Percentiles rank a stretch among this genome's conserved stretches.
These are phyloP conservation scores for Cheilosia pagana DNA, from an alignment of 2,888 invertebrate genomes.

Conservation along the genomic window DNA sequence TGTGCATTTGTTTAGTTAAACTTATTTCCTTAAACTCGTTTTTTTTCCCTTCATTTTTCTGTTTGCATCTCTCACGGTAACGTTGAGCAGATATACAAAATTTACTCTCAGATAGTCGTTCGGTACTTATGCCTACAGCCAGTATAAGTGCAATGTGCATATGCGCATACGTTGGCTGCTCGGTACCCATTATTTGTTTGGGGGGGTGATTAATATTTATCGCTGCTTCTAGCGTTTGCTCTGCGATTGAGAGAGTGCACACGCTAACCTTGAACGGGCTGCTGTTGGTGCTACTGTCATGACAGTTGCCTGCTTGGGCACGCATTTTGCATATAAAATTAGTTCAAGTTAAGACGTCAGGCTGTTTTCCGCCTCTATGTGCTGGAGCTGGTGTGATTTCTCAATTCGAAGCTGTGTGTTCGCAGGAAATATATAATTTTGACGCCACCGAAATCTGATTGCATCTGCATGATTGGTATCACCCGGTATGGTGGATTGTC, in stretches of 20 bases:
- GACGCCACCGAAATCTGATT: conserved; percentile 73
- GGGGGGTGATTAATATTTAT: conserved; percentile 70
- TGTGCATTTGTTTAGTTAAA: conserved; percentile 60
- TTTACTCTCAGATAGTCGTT: conserved; percentile 4
- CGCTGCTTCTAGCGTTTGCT: conserved; percentile 68
- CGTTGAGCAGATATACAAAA: conserved; percentile 45
- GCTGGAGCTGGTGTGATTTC: conserved; percentile 28
- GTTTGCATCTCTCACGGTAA: conserved; percentile 45
- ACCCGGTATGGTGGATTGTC: conserved; percentile 51
- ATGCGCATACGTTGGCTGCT: conserved; percentile 51
- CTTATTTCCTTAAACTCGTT: conserved; percentile 50
- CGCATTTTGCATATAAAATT: conserved; percentile 74
- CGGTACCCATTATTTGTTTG: conserved; percentile 46
- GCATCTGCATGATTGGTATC: conserved; percentile 63
- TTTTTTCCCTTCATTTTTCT: conserved; percentile 2
- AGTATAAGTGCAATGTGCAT: conserved; percentile 42
- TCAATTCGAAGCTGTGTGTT: conserved; percentile 5
- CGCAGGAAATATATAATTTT: conserved; percentile 44
- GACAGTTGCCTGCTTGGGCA: conserved; percentile 55
- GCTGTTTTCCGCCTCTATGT: conserved; percentile 49
- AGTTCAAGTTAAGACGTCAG: conserved; percentile 71
- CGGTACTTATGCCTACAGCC: conserved; percentile 24
- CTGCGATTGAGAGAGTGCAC: conserved; percentile 65
- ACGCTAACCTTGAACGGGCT: conserved; percentile 70
- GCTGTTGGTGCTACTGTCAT: conserved; percentile 45